Evolutionary conservation across 2,888 invertebrate genomes (phyloP), one percentile per base, ranked within the genome.

Genomic region (Entomobrya multifasciata): DNA sequence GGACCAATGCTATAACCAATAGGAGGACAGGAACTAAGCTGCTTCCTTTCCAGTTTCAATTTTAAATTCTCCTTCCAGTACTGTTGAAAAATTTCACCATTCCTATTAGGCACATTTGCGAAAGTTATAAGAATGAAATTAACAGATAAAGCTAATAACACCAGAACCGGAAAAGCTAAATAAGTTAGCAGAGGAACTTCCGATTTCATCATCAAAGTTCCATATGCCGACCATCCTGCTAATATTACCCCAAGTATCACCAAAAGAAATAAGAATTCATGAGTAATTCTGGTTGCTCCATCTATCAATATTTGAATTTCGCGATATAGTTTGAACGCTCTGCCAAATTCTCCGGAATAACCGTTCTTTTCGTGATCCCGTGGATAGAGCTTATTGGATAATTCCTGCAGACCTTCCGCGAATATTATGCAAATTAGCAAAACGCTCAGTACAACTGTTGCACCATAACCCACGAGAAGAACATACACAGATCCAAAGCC

Each of bases 1-100:
- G 62, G 62, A 11, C 62, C 62, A 27, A 65, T 30, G 17, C 27
- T 36, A 22, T 65, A 65, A 8, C 62, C 62, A 4, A 65, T 30
- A 65, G 36, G 6, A 27, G 30, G 30, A 65, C 62, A 65, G 13
- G 62, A 13, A 1, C 1, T 30, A 10, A 65, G 22, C 62, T 30
- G 27, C n/a, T 65, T 65, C 15, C 22, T 65, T 17, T 65, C 62
- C 62, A 20, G 3, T 22, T 17, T 17, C 11, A 22, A 55, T 20
- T 20, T 55, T 11, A 55, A n/a, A 15, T 2, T 20, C 10, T 3
- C 10, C 13, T 25, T 65, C 62, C 62, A 65, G 15, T 30, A 65
- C n/a, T 17, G 27, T n/a, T 36, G 6, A 30, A 27, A 65, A 27
- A 36, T 65, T 30, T 15, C 30, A 5, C 62, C 62, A 65, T 65